phyloP scores from a whole-genome alignment of 2,113 vertebrate genomes.

The Neopipo cinnamomea region DNA sequence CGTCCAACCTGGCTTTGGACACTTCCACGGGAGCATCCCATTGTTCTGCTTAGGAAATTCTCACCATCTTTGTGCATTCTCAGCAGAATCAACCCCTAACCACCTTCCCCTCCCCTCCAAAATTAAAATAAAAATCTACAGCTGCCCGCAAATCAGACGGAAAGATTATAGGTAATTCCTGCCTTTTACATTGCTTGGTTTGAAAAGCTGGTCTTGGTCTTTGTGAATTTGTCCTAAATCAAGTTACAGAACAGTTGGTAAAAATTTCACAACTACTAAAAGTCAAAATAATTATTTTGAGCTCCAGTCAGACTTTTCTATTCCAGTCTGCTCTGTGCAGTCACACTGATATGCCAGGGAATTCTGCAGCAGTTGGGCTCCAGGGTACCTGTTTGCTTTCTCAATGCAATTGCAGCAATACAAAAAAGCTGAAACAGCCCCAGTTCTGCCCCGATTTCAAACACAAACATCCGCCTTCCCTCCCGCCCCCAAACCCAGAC shows the following conservation, averaged over 20 bases:
- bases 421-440: background rate
- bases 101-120: background rate
- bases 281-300: background rate
- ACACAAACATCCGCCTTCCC: background rate
- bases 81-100: background rate
- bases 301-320: too few species aligned
- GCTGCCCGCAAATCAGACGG: background rate
- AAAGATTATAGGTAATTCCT: background rate
- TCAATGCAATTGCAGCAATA: rapidly evolving
- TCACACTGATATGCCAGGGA: rapidly evolving
- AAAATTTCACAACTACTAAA: background rate
- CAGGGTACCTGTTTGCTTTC: background rate
- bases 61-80: rapidly evolving
- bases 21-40: background rate
- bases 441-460: background rate
- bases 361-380: rapidly evolving
- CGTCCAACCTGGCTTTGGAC: background rate
- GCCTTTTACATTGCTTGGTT: background rate
- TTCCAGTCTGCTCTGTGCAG: background rate
- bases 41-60: background rate
- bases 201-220: background rate
- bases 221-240: background rate
- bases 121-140: background rate
- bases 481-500: background rate
- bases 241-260: background rate